These are phyloP conservation scores for Oncorhynchus nerka DNA, from an alignment of 2,113 vertebrate genomes.

Conservation along the genomic window DNA sequence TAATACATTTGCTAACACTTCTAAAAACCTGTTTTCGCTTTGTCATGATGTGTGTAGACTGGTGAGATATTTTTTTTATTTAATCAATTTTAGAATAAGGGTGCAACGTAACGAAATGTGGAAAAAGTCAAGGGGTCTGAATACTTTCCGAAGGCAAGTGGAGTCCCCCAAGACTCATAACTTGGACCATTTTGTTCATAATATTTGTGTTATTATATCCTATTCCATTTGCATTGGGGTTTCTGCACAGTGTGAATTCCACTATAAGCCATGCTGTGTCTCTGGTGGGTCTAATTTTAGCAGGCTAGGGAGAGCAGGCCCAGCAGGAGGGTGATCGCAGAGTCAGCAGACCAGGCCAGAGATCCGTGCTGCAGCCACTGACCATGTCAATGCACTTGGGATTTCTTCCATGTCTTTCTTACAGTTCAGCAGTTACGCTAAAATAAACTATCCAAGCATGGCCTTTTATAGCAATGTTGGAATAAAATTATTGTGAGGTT, in stretches of 20 bases:
- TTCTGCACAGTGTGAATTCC: background rate
- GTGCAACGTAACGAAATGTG: too few species aligned
- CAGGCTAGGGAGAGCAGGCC: background rate
- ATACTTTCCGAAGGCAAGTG: background rate
- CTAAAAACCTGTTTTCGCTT: too few species aligned
- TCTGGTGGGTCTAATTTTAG: background rate
- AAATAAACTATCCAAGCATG: slow-evolving; percentile 70
- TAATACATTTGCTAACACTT: too few species aligned
- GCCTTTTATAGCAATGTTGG: slow-evolving; percentile 62
- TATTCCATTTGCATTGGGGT: background rate
- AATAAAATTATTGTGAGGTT: slow-evolving; percentile 68
- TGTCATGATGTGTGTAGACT: too few species aligned
- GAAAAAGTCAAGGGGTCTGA: too few species aligned
- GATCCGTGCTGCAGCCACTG: slow-evolving; percentile 41
- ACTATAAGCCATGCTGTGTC: background rate
- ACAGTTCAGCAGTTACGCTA: slow-evolving; percentile 68
- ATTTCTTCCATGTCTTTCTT: slow-evolving; percentile 60
- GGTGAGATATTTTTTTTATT: too few species aligned
- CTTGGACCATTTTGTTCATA: background rate
- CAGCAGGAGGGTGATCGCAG: slow-evolving; percentile 14
- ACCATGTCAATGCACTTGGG: slow-evolving; percentile 61
- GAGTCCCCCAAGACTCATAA: background rate
- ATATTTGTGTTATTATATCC: background rate
- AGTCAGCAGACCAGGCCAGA: background rate
- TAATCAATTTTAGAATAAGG: too few species aligned